Evolutionary conservation across 2,797 vertebrate species (phyloP).

Genomic region (Syndactyla subalaris): DNA sequence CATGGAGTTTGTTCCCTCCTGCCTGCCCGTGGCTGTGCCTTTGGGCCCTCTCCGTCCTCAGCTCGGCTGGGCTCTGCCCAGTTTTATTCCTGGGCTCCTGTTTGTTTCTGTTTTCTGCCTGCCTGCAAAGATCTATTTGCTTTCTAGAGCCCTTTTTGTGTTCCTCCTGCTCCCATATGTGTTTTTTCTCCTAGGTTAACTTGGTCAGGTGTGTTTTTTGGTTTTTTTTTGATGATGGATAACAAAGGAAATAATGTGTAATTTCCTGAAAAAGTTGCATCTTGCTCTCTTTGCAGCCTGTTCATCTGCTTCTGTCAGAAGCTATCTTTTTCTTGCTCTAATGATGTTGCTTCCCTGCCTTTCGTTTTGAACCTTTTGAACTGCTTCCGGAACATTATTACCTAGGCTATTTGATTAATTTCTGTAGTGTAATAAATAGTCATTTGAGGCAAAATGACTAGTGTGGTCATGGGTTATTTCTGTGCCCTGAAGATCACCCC

Average conservation of each 20-base stretch:
- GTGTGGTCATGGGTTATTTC: neutral
- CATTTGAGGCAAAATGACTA: neutral
- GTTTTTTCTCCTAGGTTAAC: neutral
- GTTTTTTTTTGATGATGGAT: neutral
- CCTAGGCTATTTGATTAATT: neutral
- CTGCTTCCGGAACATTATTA: neutral
- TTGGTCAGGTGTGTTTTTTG: neutral
- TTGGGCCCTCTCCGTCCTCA: neutral
- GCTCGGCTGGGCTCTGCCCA: rapidly evolving
- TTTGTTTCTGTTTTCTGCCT: neutral
- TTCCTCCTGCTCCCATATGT: neutral
- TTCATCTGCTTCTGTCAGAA: neutral
- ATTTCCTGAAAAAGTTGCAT: conserved; percentile 35
- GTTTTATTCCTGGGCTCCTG: neutral
- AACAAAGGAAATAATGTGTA: conserved; percentile 36
- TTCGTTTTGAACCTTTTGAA: neutral
- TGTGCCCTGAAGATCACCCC: neutral
- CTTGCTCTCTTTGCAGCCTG: neutral
- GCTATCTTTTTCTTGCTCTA: neutral
- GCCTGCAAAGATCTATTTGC: neutral
- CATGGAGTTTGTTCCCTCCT: neutral
- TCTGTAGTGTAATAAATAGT: neutral
- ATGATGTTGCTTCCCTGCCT: neutral
- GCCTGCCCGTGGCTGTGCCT: rapidly evolving
- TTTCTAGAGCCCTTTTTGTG: neutral